Evolutionary conservation across 2,888 invertebrate genomes (phyloP).

Genomic region (Tinea trinotella): DNA sequence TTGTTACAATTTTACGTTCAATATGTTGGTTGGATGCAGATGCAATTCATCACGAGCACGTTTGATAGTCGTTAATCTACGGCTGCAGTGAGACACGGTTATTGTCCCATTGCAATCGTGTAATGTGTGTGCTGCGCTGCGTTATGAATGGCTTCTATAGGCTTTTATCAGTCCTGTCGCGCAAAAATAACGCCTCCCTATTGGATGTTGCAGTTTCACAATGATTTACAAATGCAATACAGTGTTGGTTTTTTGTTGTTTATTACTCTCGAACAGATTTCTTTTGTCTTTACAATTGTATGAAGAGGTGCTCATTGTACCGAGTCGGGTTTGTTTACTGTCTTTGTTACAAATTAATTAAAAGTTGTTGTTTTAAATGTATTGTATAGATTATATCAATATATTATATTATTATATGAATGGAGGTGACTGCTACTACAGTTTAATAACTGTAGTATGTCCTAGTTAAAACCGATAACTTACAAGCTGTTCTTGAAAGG

Average conservation of each 20-base stretch:
- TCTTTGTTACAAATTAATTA: too few species aligned
- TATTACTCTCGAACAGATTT: too few species aligned
- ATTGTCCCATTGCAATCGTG: conserved; percentile 15
- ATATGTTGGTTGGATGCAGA: conserved; percentile 7
- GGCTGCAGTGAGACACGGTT: conserved; percentile 13
- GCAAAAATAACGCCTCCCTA: not conserved
- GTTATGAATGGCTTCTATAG: conserved; percentile 11
- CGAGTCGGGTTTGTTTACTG: too few species aligned
- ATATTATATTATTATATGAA: too few species aligned
- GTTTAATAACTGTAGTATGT: too few species aligned
- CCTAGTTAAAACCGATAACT: too few species aligned
- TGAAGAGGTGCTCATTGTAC: too few species aligned
- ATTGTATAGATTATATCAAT: too few species aligned
- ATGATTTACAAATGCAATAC: not conserved
- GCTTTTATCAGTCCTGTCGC: conserved; percentile 5
- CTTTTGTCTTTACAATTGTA: too few species aligned
- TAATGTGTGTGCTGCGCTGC: conserved; percentile 4
- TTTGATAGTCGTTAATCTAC: conserved; percentile 17
- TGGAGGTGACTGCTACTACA: too few species aligned
- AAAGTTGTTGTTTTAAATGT: too few species aligned
- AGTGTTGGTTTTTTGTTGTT: not conserved
- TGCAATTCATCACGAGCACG: conserved; percentile 7
- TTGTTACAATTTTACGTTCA: conserved; percentile 4
- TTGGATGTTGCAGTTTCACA: not conserved
- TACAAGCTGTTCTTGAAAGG: too few species aligned